phyloP scores from a whole-genome alignment of 2,888 invertebrate species.

The Seladonia tumulorum region DNA sequence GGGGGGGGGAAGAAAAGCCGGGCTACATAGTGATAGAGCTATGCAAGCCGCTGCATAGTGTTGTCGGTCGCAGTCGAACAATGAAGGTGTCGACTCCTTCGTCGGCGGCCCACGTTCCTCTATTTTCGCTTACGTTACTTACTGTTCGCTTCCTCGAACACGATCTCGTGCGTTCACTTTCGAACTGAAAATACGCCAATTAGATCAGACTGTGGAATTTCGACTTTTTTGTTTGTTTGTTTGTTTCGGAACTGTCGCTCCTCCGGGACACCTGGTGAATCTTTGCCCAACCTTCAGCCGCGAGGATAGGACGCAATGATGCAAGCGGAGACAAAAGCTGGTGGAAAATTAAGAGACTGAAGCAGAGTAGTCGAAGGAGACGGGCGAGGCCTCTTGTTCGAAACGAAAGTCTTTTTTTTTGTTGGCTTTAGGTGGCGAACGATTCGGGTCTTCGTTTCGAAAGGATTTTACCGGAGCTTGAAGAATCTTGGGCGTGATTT shows the following conservation, averaged over 20 bases:
- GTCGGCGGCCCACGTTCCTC: not conserved
- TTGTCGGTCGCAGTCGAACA: not conserved
- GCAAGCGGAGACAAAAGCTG: not conserved
- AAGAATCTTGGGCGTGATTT: too few species aligned
- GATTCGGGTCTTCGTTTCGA: too few species aligned
- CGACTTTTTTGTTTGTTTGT: too few species aligned
- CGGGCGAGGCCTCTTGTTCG: not conserved
- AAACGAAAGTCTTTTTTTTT: too few species aligned
- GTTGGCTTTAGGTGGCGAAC: too few species aligned
- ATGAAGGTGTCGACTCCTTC: not conserved
- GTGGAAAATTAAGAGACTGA: not conserved
- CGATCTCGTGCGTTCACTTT: not conserved
- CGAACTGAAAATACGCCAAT: not conserved
- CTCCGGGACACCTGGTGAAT: not conserved
- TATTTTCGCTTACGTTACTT: not conserved
- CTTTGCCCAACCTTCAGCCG: not conserved
- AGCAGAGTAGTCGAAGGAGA: not conserved
- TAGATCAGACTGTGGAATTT: not conserved
- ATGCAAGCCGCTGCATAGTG: not conserved
- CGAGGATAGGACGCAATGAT: not conserved
- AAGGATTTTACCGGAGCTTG: too few species aligned
- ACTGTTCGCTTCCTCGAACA: not conserved
- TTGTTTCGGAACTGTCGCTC: not conserved
- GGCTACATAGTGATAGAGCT: not conserved
- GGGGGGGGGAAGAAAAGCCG: not conserved